A percentile compares a stretch with the other conserved stretches of the same genome.
Evolutionary conservation across 2,888 invertebrate genomes (phyloP).

Genomic region (Ennomos quercinarius): DNA sequence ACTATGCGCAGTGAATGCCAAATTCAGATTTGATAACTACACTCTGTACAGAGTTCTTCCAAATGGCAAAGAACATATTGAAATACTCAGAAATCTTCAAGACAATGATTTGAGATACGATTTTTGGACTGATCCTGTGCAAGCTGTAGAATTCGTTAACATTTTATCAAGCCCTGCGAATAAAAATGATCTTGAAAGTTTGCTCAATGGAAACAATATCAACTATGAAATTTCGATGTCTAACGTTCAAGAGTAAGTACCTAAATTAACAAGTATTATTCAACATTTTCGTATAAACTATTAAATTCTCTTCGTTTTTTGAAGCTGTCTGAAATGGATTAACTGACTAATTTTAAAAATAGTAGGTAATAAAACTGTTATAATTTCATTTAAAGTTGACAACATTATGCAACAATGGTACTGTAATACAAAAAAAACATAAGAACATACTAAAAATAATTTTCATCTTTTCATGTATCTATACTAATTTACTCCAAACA

Average conservation of each 20-base stretch:
- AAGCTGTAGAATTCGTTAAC: slow-evolving; percentile 55
- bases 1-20: slow-evolving; percentile 45
- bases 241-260: slow-evolving; percentile 77
- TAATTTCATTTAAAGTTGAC: slow-evolving; percentile 2
- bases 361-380: too few relatives aligned
- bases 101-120: slow-evolving; percentile 61
- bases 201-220: slow-evolving; percentile 61
- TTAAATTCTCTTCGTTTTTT: too few relatives aligned
- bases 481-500: slow-evolving; percentile 67
- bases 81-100: slow-evolving; percentile 72
- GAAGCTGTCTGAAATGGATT: too few relatives aligned
- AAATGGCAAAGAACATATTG: slow-evolving; percentile 67
- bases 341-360: too few relatives aligned
- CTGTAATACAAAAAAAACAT: too few relatives aligned
- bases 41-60: slow-evolving; percentile 81
- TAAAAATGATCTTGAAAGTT: slow-evolving; percentile 54
- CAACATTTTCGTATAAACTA: too few relatives aligned
- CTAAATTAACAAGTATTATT: not conserved
- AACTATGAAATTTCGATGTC: slow-evolving; percentile 62
- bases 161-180: slow-evolving; percentile 66
- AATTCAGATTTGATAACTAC: slow-evolving; percentile 58
- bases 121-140: slow-evolving; percentile 66
- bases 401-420: not conserved
- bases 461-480: too few relatives aligned
- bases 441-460: too few relatives aligned